Evolutionary conservation across 2,888 invertebrate genomes (phyloP).

Genomic region (Thera obeliscata): DNA sequence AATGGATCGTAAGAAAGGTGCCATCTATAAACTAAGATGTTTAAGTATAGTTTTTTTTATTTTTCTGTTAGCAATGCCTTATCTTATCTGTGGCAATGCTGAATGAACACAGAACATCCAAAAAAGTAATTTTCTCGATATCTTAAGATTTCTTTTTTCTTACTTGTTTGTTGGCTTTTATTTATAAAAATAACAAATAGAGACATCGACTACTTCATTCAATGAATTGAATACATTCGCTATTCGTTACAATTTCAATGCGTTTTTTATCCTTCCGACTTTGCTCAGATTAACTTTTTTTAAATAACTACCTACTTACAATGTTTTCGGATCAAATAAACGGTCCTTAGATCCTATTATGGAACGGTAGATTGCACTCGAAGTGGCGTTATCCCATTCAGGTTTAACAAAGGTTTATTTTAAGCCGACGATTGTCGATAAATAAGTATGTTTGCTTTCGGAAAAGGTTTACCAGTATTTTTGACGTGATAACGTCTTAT

Average conservation of each 20-base stretch:
- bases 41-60: too few relatives aligned
- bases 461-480: slow-evolving; percentile 56
- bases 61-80: too few relatives aligned
- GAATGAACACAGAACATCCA: background rate
- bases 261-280: background rate
- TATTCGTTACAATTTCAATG: background rate
- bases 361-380: slow-evolving; percentile 68
- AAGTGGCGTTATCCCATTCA: slow-evolving; percentile 41
- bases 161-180: slow-evolving; percentile 8
- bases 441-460: slow-evolving; percentile 65
- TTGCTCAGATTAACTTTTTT: background rate
- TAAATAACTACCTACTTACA: slow-evolving; percentile 1
- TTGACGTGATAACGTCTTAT: too few relatives aligned
- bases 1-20: too few relatives aligned
- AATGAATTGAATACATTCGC: background rate
- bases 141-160: background rate
- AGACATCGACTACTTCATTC: slow-evolving; percentile 10
- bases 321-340: slow-evolving; percentile 56
- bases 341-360: slow-evolving; percentile 63
- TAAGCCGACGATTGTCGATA: slow-evolving; percentile 63
- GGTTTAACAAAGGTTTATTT: slow-evolving; percentile 58
- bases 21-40: too few relatives aligned
- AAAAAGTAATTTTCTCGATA: background rate
- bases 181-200: slow-evolving; percentile 2
- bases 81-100: too few relatives aligned